phyloP scores from a whole-genome alignment of 2,113 vertebrate genomes.

The Periophthalmus modestus region DNA sequence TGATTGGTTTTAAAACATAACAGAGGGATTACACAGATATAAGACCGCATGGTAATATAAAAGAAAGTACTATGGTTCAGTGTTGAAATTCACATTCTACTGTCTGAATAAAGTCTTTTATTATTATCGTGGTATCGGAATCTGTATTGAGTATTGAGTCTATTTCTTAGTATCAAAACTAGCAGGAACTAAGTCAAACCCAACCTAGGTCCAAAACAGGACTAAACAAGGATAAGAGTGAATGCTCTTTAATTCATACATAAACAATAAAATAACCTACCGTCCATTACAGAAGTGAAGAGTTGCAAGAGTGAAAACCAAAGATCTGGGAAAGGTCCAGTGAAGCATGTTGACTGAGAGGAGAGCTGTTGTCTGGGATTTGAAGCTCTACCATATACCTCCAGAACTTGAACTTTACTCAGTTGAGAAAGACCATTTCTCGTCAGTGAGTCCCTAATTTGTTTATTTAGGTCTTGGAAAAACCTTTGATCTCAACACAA shows the following conservation, averaged over 20 bases:
- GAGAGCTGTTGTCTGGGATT: neutral
- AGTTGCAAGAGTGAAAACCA: neutral
- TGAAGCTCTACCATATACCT: neutral
- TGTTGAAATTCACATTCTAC: no score
- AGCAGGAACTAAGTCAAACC: no score
- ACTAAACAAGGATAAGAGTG: no score
- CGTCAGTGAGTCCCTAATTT: neutral
- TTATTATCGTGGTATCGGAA: no score
- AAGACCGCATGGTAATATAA: no score
- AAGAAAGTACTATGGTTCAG: no score
- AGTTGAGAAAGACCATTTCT: neutral
- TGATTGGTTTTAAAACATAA: no score
- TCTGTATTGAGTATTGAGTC: no score
- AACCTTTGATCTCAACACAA: neutral
- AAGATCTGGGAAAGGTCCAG: constrained; percentile 1
- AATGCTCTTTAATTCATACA: neutral
- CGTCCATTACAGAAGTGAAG: neutral
- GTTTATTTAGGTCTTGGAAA: neutral
- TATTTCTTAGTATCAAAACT: no score
- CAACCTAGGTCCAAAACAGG: no score
- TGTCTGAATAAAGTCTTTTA: no score
- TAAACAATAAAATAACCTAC: neutral
- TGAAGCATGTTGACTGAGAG: neutral
- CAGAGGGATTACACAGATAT: no score
- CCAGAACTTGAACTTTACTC: neutral